Base-by-base conservation (phyloP, 1,140 invertebrate genomes). In the Zaprionus gabonicus region DNA sequence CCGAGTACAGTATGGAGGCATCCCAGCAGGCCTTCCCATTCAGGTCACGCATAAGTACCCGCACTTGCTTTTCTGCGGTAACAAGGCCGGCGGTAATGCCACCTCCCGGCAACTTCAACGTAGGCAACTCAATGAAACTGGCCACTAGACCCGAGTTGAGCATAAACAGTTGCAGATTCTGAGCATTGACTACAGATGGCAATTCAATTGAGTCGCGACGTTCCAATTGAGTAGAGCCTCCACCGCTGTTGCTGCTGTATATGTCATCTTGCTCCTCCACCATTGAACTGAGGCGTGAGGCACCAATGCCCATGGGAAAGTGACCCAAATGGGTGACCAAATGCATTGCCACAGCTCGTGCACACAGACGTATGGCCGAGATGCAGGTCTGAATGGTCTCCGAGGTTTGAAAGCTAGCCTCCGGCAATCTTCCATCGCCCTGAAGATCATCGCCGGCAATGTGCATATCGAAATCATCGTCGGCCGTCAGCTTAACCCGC, bases 11-110 rank as follows among this genome's bases (percentile, higher is more conserved):
- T 53, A 98, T 96, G 0, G 97, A 97, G 58, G 97, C 97, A 93
- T 99, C 98, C 98, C 98, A 99, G 77, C 97, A 98, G 58, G 97
- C 97, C 93, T 99, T 99, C n/a, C 98, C 98, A 56, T 97, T 96
- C n/a, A 99, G 94, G 93, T 99, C 98, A 34, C 98, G 94, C 56
- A 99, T 93, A 12, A 99, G 94, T 23, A 99, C 95, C 31, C 98
- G 94, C 25, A 99, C 97, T 95, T 94, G 95, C 82, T 94, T 94
- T 72, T 95, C 95, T 12, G 95, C 95, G 0, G 95, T 95, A 38
- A 94, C 93, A 31, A 95, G 74, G 20, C 95, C 95, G 4, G 96
- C 96, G 1, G 97, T 97, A 20, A 97, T 96, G n/a, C 96, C 97
- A 27, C 97, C 97, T 6, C 96, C 96, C 3, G 97, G 96, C 46